phyloP scores from a whole-genome alignment of 2,888 invertebrate species.

The Rotaria socialis region DNA sequence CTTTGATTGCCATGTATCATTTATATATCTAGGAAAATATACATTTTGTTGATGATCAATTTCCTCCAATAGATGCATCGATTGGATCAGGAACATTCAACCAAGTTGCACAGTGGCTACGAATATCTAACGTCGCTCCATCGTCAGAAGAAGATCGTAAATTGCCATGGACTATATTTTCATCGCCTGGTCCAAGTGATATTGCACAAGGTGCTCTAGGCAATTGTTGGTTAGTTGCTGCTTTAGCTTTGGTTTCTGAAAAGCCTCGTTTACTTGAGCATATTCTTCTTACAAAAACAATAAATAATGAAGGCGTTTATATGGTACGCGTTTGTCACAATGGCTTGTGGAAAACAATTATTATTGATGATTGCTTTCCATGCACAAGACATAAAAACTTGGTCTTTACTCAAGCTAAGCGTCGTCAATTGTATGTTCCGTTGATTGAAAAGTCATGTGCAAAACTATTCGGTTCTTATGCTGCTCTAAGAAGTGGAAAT shows the following conservation, averaged over 20 bases:
- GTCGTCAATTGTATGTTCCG: conserved; percentile 83
- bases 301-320: conserved; percentile 60
- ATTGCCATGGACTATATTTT: conserved; percentile 40
- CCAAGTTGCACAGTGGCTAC: conserved; percentile 23
- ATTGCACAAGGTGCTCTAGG: conserved; percentile 41
- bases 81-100: conserved; percentile 32
- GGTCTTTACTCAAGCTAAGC: conserved; percentile 82
- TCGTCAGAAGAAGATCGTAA: neutral
- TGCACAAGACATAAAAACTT: conserved; percentile 84
- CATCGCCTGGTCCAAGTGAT: conserved; percentile 39
- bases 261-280: conserved; percentile 32
- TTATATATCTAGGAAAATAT: no score
- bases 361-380: conserved; percentile 90
- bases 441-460: conserved; percentile 46
- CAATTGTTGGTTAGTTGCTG: conserved; percentile 39
- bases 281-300: conserved; percentile 41
- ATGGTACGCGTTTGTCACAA: conserved; percentile 77
- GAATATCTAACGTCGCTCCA: conserved; percentile 19
- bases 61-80: conserved; percentile 28
- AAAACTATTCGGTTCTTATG: conserved; percentile 43
- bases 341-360: conserved; percentile 88
- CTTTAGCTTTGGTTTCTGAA: conserved; percentile 40
- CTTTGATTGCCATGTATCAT: no score
- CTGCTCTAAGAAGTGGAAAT: conserved; percentile 40
- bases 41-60: neutral